A percentile compares a stretch with the other conserved stretches of the same genome.
phyloP scores from a whole-genome alignment of 2,797 vertebrate species.

The Falco naumanni region DNA sequence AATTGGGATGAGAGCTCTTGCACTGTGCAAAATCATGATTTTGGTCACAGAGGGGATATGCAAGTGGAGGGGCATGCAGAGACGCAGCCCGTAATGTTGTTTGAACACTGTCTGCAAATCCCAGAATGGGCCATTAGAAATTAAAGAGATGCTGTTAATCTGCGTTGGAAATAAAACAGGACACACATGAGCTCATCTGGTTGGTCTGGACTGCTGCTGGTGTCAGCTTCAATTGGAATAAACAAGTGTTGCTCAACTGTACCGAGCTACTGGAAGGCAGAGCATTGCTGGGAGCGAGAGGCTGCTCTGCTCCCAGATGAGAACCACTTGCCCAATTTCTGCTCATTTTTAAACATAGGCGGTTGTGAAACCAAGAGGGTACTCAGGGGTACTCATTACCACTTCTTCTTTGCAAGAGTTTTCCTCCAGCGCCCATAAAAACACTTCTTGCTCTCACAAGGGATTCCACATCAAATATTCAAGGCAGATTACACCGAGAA shows the following conservation, averaged over 20 bases:
- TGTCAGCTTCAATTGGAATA: constrained; percentile 55
- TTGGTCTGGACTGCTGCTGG: not conserved
- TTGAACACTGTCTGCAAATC: not conserved
- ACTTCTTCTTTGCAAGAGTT: constrained; percentile 18
- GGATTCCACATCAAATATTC: constrained; percentile 56
- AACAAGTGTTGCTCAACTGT: not conserved
- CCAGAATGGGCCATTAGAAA: not conserved
- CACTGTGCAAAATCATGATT: rapidly evolving
- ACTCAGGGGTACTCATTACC: constrained; percentile 70
- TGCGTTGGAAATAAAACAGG: not conserved
- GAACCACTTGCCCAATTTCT: constrained; percentile 47
- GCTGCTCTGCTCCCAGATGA: not conserved
- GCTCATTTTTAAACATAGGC: constrained; percentile 43
- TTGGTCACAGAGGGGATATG: not conserved
- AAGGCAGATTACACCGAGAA: constrained; percentile 35
- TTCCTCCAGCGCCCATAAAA: constrained; percentile 36
- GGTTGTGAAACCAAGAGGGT: not conserved
- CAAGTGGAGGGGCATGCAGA: rapidly evolving
- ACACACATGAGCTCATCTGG: not conserved
- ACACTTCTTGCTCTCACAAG: not conserved
- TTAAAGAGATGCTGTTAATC: constrained; percentile 24
- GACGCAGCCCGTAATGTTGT: rapidly evolving
- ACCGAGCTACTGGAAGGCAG: not conserved
- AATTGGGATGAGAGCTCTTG: not conserved
- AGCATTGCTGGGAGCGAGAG: not conserved